These are phyloP conservation scores for Mamestra configurata DNA, from an alignment of 1,140 invertebrate species.

Conservation along the genomic window DNA sequence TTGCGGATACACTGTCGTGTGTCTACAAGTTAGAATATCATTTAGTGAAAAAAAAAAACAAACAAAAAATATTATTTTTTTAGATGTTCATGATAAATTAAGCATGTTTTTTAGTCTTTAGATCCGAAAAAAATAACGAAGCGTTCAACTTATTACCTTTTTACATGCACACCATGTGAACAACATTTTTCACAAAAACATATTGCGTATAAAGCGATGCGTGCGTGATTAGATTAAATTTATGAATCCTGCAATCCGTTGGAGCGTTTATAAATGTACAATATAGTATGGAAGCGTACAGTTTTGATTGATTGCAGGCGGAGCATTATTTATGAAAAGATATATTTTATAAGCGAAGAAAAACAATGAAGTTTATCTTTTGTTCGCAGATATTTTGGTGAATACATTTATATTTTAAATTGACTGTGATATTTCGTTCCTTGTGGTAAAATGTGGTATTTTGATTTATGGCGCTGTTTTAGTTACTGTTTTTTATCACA, in stretches of 20 bases:
- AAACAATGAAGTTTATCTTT: background rate
- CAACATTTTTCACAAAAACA: background rate
- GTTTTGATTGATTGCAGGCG: slow-evolving; percentile 15
- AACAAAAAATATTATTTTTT: no score
- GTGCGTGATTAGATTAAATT: slow-evolving; percentile 31
- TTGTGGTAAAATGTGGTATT: background rate
- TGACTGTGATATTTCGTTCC: background rate
- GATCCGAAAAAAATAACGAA: no score
- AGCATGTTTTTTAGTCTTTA: no score
- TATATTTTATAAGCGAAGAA: background rate
- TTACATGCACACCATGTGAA: background rate
- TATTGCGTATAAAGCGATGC: background rate
- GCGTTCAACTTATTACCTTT: background rate
- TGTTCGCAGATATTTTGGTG: background rate
- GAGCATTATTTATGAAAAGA: slow-evolving; percentile 16
- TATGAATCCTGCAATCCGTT: slow-evolving; percentile 20
- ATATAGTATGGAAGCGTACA: background rate
- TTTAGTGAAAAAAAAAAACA: no score
- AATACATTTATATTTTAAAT: background rate
- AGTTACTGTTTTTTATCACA: no score
- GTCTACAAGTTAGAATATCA: no score
- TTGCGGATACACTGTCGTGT: no score
- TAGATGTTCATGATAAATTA: no score
- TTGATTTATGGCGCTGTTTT: no score
- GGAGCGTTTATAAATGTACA: slow-evolving; percentile 17